Percentiles rank a stretch among this genome's conserved stretches.
phyloP scores from a whole-genome alignment of 2,888 invertebrate genomes.

The Clostera curtula region DNA sequence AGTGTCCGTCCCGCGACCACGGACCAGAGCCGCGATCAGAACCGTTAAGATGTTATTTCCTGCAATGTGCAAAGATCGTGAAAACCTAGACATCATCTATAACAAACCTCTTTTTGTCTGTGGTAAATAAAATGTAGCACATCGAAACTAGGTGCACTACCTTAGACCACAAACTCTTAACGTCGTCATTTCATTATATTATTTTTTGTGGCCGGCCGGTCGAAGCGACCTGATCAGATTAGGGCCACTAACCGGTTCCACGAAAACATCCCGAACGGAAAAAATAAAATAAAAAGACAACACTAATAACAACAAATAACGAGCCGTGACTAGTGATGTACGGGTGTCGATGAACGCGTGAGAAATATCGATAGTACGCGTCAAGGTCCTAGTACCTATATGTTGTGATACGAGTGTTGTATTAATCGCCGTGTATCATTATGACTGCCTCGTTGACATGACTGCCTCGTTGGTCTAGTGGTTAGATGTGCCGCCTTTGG shows the following conservation, averaged over 20 bases:
- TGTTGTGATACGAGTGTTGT: no score
- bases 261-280: conserved; percentile 58
- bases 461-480: no score
- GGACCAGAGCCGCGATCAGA: no score
- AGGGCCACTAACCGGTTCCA: conserved; percentile 58
- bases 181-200: conserved; percentile 36
- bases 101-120: no score
- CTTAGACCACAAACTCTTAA: conserved; percentile 25
- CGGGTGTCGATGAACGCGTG: conserved; percentile 30
- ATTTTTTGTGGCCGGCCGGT: conserved; percentile 33
- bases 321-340: conserved; percentile 45
- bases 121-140: no score
- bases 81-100: no score
- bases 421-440: no score
- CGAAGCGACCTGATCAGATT: conserved; percentile 70
- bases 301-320: conserved; percentile 75
- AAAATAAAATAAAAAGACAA: conserved; percentile 53
- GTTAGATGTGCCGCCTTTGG: no score
- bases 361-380: conserved; percentile 26
- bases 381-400: background rate
- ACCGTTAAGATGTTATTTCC: no score
- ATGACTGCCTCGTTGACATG: no score
- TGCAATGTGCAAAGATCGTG: no score
- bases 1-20: no score
- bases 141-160: conserved; percentile 18